phyloP scores from a whole-genome alignment of 1,140 invertebrate genomes.

The Coenobita brevimanus region DNA sequence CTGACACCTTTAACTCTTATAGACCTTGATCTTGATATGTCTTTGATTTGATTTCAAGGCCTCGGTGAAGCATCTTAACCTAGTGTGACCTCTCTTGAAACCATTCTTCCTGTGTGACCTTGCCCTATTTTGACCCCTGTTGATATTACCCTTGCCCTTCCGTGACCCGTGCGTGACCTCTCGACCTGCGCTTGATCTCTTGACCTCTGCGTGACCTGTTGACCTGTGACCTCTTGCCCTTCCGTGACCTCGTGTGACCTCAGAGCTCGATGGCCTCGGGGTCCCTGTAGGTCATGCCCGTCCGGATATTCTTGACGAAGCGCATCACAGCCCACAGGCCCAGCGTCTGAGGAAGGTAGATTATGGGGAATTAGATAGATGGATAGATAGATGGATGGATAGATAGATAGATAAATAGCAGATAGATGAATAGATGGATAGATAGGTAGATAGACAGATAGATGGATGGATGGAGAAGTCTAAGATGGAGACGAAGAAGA shows the following conservation, averaged over 20 bases:
- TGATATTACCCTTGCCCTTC: too few relatives aligned
- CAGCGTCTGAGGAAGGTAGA: not conserved
- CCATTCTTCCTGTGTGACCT: too few relatives aligned
- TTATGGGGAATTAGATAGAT: not conserved
- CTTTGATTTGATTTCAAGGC: not conserved
- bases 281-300: conserved; percentile 38
- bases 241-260: not conserved
- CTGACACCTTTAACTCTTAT: not conserved
- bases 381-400: too few relatives aligned
- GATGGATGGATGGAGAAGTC: too few relatives aligned
- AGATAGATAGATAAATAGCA: too few relatives aligned
- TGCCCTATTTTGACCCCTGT: too few relatives aligned
- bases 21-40: not conserved
- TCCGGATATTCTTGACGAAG: conserved; percentile 24
- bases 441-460: too few relatives aligned
- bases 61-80: not conserved
- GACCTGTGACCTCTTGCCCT: not conserved
- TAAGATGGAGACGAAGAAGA: too few relatives aligned
- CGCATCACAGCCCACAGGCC: conserved; percentile 39
- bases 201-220: not conserved
- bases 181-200: not conserved
- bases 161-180: too few relatives aligned
- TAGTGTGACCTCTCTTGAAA: not conserved
- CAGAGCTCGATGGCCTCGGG: conserved; percentile 43
- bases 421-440: too few relatives aligned